Evolutionary conservation across 2,113 vertebrate species (phyloP), one percentile per base, ranked within the genome.

Genomic region (Semnornis frantzii): DNA sequence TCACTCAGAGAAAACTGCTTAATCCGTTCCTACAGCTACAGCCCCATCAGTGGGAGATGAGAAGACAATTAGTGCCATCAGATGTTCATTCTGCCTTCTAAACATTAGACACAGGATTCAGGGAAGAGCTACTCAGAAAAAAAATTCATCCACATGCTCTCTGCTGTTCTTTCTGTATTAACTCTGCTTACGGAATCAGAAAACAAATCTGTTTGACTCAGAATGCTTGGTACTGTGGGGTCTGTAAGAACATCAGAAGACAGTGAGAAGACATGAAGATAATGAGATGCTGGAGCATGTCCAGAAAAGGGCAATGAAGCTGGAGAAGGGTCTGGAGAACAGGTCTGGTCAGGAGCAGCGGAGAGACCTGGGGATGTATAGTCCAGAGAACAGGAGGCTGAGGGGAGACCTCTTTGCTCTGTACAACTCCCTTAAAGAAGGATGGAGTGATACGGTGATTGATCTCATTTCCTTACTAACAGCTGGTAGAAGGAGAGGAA

Each of bases 31-130:
- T 54, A 66, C n/a, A 48, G 23, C 39, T 81, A 20, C 12, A 39
- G 71, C 33, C 89, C 59, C 19, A 68, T 87, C 64, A 65, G n/a
- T 70, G 59, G 65, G 60, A 82, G 69, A 74, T 46, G n/a, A 79
- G 42, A 87, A 94, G 52, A 70, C 77, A 94, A 54, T 86, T 82
- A 88, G 12, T 65, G 37, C 57, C 66, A 86, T 83, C 76, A 90
- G 62, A 91, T 75, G 21, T 77, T 44, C 6, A 78, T 27, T 82
- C 31, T 80, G 14, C 12, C 33, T 94, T 59, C 37, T 85, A 81
- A 70, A 34, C 52, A 70, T 50, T 30, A 64, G 46, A 66, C 12
- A 34, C 6, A 55, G 39, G 8, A 91, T 15, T 64, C 62, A 76
- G 13, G 12, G n/a, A 76, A 82, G 23, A 79, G 17, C 23, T 65